A percentile compares a stretch with the other conserved stretches of the same genome.
phyloP scores from a whole-genome alignment of 2,888 invertebrate species.

The Atethmia centrago region DNA sequence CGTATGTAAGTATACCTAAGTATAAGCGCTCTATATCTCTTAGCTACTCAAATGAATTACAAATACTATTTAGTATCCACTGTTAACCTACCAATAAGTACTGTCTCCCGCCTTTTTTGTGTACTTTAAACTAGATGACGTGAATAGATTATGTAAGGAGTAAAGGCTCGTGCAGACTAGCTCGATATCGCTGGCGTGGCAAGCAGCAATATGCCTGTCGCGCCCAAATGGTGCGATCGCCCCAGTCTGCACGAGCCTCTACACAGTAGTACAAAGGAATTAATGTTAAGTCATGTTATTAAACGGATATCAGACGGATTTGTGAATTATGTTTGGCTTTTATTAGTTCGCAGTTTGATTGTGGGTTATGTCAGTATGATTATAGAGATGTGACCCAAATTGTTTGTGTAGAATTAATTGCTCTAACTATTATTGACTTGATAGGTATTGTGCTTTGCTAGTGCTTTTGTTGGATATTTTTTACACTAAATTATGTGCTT shows the following conservation, averaged over 20 bases:
- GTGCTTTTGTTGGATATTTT: neutral
- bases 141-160: conserved; percentile 35
- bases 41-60: conserved; percentile 39
- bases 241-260: too few relatives aligned
- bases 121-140: conserved; percentile 48
- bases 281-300: conserved; percentile 8
- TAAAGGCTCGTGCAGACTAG: too few relatives aligned
- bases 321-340: conserved; percentile 1
- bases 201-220: too few relatives aligned
- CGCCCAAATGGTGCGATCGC: too few relatives aligned
- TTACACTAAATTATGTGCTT: too few relatives aligned
- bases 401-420: neutral
- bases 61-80: conserved; percentile 25
- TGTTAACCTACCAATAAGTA: conserved; percentile 21
- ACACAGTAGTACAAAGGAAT: conserved; percentile 14
- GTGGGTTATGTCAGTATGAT: conserved; percentile 23
- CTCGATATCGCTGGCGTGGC: too few relatives aligned
- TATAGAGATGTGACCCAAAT: neutral
- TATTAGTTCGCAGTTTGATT: conserved; percentile 12
- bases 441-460: neutral
- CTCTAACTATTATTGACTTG: too few relatives aligned
- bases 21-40: conserved; percentile 8
- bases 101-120: conserved; percentile 56
- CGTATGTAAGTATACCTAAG: neutral
- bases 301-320: conserved; percentile 5